phyloP scores from a whole-genome alignment of 2,113 vertebrate species.

The Corapipo altera region DNA sequence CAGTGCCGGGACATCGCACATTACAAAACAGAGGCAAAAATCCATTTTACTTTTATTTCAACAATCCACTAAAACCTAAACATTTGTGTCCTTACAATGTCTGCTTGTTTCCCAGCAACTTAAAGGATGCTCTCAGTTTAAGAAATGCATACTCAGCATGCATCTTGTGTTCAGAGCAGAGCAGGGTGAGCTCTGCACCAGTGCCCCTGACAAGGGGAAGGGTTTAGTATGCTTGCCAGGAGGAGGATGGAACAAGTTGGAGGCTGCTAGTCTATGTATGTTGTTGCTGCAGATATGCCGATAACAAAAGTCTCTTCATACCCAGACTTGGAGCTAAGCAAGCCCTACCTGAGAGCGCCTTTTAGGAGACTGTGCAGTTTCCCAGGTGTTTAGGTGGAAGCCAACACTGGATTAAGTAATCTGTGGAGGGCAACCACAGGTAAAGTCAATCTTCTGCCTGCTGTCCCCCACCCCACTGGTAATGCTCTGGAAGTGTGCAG shows the following conservation, averaged over 20 bases:
- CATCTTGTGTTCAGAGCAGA: not conserved
- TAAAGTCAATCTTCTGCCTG: not conserved
- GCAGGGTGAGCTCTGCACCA: not conserved
- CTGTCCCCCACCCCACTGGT: not conserved
- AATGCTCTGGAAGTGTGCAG: not conserved
- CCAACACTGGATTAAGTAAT: not conserved
- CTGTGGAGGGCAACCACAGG: not conserved
- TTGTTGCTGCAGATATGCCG: not conserved
- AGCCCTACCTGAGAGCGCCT: not conserved
- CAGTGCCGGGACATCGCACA: rapidly evolving
- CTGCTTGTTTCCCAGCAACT: not conserved
- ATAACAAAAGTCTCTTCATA: not conserved
- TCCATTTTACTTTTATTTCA: not conserved
- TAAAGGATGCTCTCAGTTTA: not conserved
- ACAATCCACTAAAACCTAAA: not conserved
- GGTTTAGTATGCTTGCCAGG: not conserved
- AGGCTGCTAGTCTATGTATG: not conserved
- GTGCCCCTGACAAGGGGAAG: not conserved
- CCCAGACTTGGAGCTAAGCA: not conserved
- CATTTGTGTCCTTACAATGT: not conserved
- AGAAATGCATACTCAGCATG: not conserved
- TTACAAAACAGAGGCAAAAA: not conserved
- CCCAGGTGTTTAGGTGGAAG: not conserved
- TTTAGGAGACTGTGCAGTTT: not conserved
- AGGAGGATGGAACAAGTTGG: not conserved